Evolutionary conservation across 2,113 vertebrate genomes (phyloP), one percentile per base, ranked within the genome.

Genomic region (Hiodon alosoides): DNA sequence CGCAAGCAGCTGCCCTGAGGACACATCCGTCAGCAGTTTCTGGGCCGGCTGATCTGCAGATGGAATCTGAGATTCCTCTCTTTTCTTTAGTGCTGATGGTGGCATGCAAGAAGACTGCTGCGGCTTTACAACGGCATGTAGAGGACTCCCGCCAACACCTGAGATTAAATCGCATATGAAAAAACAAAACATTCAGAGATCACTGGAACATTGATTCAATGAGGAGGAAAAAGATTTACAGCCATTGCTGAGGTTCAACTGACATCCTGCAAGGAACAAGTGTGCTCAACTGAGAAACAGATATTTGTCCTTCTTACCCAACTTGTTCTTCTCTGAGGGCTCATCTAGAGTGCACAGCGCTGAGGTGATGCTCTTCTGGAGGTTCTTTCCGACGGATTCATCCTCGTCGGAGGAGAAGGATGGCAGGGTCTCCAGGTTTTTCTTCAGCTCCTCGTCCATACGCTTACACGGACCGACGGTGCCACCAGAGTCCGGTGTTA

Each of bases 381-480:
- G 87, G 75, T 95, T 94, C 82, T 90, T 94, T 11, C 91, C 91
- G 53, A 93, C 93, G 75, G 93, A 93, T 83, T 99, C 97, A 67
- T 98, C 96, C 76, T 98, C 96, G 78, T 99, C 97, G 2, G 96
- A 98, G 80, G 96, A 97, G 90, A 98, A 97, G 0, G 95, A 93
- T 62, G 97, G 94, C 81, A 96, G 86, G 0, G 94, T 88, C 86
- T 98, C 95, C 75, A 95, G 81, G 79, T 94, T 98, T 79, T 91
- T 95, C 77, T 97, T 97, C 69, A 95, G 85, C 64, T 97, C 95
- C 50, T 93, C 93, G 53, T 95, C 92, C 4, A 78, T 85, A 82
- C 93, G 93, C 90, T 94, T 96, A 81, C 90, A 91, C 67, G 89
- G 84, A 81, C 84, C 31, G 31, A 31, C 93, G 50, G 80, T 82